phyloP scores from a whole-genome alignment of 2,797 vertebrate species.

The Galagoides demidoff region DNA sequence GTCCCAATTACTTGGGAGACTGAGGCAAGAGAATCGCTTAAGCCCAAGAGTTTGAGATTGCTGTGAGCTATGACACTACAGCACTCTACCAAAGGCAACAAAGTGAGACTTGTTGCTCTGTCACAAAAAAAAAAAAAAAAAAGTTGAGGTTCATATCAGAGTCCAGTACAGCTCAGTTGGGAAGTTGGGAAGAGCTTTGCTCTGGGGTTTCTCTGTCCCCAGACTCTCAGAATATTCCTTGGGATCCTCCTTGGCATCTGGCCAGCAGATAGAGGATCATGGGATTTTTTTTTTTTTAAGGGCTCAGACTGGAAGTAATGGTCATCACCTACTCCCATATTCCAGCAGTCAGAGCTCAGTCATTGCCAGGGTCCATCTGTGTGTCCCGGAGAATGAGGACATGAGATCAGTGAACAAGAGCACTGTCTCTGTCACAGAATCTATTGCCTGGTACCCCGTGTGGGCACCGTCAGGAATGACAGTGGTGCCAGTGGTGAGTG shows the following conservation, averaged over 20 bases:
- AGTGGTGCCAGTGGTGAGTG: not conserved
- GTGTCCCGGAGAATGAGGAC: not conserved
- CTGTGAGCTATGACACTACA: too few relatives aligned
- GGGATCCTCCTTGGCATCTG: not conserved
- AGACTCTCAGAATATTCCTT: not conserved
- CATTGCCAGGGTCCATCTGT: not conserved
- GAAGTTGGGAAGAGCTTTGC: not conserved
- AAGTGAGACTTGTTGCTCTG: too few relatives aligned
- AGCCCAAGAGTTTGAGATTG: too few relatives aligned
- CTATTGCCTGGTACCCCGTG: accelerated
- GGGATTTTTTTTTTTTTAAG: not conserved
- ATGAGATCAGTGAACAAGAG: not conserved
- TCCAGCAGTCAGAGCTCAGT: not conserved
- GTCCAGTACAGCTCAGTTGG: accelerated
- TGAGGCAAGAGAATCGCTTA: too few relatives aligned
- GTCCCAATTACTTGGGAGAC: too few relatives aligned
- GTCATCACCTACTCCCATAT: not conserved
- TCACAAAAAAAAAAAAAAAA: not conserved
- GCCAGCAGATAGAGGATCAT: not conserved
- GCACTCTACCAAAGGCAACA: too few relatives aligned
- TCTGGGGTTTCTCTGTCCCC: not conserved
- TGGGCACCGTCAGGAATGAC: not conserved
- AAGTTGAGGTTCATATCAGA: not conserved
- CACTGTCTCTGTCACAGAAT: not conserved
- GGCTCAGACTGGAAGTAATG: not conserved